phyloP scores from a whole-genome alignment of 2,797 vertebrate species.

The Silurus aristotelis region DNA sequence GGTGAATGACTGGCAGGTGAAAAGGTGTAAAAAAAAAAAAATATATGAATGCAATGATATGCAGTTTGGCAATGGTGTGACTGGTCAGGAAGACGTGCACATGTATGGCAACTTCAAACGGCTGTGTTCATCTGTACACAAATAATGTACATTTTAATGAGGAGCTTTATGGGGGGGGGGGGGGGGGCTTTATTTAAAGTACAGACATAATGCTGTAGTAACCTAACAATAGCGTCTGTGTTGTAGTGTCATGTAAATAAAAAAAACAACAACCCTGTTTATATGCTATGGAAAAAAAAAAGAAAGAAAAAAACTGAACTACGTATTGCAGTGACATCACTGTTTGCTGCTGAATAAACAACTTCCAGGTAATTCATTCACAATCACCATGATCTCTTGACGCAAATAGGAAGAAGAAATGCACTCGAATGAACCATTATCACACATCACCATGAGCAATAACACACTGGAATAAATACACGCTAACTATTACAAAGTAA shows the following conservation, averaged over 20 bases:
- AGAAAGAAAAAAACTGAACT: not conserved
- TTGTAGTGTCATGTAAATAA: not conserved
- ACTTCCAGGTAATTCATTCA: conserved; percentile 53
- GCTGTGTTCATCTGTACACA: not conserved
- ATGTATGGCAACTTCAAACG: conserved; percentile 1
- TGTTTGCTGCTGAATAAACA: not conserved
- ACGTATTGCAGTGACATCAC: conserved; percentile 13
- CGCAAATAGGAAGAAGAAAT: conserved; percentile 13
- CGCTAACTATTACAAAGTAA: conserved; percentile 46
- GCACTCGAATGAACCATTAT: conserved; percentile 13
- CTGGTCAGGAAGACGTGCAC: not conserved
- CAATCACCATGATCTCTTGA: conserved; percentile 35
- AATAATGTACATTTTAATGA: not conserved
- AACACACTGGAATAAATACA: conserved; percentile 38
- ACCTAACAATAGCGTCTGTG: not conserved
- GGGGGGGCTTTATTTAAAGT: not conserved
- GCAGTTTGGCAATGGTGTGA: not conserved
- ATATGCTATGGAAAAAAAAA: not conserved
- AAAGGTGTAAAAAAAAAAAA: conserved; percentile 9
- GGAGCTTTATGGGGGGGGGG: too few species aligned
- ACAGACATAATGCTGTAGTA: not conserved
- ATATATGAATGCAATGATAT: not conserved
- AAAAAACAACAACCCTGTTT: not conserved
- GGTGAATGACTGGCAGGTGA: not conserved
- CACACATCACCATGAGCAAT: conserved; percentile 42